Evolutionary conservation across 1,140 invertebrate species (phyloP).

Genomic region (Apolygus lucorum): DNA sequence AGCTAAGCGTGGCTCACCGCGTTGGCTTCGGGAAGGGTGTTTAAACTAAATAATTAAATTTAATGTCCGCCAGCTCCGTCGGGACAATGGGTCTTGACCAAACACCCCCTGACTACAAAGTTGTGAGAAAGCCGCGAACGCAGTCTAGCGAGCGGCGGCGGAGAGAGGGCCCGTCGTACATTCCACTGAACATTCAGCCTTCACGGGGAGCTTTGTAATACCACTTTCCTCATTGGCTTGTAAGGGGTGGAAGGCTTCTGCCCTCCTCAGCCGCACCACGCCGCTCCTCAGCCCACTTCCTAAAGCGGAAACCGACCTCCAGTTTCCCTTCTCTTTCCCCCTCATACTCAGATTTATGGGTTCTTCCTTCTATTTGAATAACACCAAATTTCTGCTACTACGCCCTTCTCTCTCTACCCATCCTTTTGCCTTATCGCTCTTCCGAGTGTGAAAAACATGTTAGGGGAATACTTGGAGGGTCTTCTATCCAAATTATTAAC

Average conservation of each 20-base stretch:
- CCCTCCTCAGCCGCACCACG: background rate
- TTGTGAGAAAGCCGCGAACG: background rate
- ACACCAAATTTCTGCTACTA: conserved; percentile 5
- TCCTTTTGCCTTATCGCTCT: conserved; percentile 3
- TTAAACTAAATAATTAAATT: conserved; percentile 17
- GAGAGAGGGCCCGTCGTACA: background rate
- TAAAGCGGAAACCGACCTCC: conserved; percentile 2
- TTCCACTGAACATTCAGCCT: background rate
- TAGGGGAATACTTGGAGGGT: background rate
- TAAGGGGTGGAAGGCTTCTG: background rate
- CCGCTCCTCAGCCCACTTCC: background rate
- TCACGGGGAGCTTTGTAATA: background rate
- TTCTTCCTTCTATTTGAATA: conserved; percentile 15
- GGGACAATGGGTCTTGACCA: conserved; percentile 12
- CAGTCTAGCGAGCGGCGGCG: background rate
- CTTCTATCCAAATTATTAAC: conserved; percentile 11
- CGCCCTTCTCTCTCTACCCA: background rate
- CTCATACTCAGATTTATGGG: background rate
- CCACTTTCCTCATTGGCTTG: conserved; percentile 14
- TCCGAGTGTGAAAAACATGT: conserved; percentile 13
- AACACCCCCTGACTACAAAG: conserved; percentile 2
- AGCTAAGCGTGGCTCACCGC: background rate
- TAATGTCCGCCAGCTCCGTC: background rate
- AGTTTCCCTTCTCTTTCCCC: background rate
- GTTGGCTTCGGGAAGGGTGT: background rate